phyloP scores from a whole-genome alignment of 2,113 vertebrate species.

The Oreochromis spilurus region DNA sequence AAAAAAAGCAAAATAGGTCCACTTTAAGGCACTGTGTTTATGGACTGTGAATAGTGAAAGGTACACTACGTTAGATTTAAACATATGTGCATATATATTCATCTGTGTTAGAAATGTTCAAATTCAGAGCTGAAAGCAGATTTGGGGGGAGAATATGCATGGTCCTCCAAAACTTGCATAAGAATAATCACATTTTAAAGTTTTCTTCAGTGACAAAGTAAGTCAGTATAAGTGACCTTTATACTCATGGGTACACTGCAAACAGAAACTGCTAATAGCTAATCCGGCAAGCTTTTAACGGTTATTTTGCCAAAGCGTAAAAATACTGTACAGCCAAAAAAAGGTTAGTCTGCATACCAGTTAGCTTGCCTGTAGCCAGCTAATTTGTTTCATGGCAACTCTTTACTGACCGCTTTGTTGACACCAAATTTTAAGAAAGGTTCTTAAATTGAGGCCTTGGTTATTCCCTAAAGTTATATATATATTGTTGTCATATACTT shows the following conservation, averaged over 20 bases:
- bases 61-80: background rate
- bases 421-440: background rate
- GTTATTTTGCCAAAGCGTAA: background rate
- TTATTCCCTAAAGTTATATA: background rate
- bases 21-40: background rate
- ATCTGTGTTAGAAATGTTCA: background rate
- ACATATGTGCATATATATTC: slow-evolving; percentile 3
- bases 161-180: background rate
- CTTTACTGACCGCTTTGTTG: background rate
- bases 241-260: background rate
- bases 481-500: background rate
- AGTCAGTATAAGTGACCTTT: background rate
- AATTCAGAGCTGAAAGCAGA: background rate
- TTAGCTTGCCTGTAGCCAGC: background rate
- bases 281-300: background rate
- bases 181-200: background rate
- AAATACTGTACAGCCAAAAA: background rate
- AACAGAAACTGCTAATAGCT: background rate
- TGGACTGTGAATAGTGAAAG: slow-evolving; percentile 42
- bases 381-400: background rate
- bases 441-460: background rate
- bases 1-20: background rate
- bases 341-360: background rate
- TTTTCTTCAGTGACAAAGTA: background rate
- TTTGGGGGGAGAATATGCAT: background rate